A percentile compares a stretch with the other conserved stretches of the same genome.
These are phyloP conservation scores for Heterohyrax brucei DNA, from an alignment of 2,797 vertebrate genomes.

Conservation along the genomic window DNA sequence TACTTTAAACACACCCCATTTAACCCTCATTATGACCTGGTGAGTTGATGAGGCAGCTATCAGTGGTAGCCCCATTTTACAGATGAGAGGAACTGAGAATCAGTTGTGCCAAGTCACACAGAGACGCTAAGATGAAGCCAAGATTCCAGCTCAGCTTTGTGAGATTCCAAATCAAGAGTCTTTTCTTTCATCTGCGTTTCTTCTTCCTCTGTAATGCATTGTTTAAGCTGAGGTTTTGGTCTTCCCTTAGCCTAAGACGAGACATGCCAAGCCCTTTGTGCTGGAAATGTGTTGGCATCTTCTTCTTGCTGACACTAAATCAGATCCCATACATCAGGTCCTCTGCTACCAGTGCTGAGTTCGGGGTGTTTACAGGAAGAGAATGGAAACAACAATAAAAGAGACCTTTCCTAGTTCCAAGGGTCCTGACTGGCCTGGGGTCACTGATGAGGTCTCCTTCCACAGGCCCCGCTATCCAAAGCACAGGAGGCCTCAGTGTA, in stretches of 20 bases:
- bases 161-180: not conserved
- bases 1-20: not conserved
- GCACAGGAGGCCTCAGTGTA: not conserved
- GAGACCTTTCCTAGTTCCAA: not conserved
- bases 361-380: not conserved
- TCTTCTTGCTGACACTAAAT: not conserved
- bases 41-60: not conserved
- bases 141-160: not conserved
- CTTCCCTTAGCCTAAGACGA: constrained; percentile 16
- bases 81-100: not conserved
- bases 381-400: not conserved
- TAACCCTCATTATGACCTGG: not conserved
- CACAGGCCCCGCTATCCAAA: not conserved
- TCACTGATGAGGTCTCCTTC: not conserved
- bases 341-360: not conserved
- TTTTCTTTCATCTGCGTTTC: not conserved
- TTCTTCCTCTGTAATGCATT: not conserved
- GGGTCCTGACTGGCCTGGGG: not conserved
- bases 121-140: not conserved
- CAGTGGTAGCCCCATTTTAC: not conserved
- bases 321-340: constrained; percentile 32
- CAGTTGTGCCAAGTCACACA: not conserved
- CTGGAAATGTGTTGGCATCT: not conserved
- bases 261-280: not conserved
- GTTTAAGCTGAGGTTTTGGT: not conserved